A percentile compares a stretch with the other conserved stretches of the same genome.
Conservation (phyloP, 2,797 vertebrate species). For the Hippopotamyrus pictus region DNA sequence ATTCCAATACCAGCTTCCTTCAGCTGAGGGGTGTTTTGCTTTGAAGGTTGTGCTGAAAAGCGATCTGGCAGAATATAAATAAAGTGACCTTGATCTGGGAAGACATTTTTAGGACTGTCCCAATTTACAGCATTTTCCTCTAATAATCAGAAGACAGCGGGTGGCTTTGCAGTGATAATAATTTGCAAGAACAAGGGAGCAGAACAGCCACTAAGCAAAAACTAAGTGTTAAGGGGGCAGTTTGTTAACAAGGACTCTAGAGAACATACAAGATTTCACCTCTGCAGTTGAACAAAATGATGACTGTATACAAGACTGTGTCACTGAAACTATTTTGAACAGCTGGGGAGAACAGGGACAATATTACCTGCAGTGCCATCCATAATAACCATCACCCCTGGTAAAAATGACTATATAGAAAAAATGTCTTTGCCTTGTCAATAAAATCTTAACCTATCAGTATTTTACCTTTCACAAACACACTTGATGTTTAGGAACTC, state of each 20-base stretch:
- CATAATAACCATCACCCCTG: background rate
- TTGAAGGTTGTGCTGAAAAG: background rate
- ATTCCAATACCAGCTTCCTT: background rate
- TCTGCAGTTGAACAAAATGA: background rate
- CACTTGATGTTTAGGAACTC: background rate
- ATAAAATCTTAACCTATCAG: background rate
- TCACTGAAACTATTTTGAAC: background rate
- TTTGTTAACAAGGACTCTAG: background rate
- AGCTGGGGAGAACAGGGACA: background rate
- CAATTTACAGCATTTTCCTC: background rate
- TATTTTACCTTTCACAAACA: background rate
- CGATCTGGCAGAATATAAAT: background rate
- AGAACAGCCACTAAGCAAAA: background rate
- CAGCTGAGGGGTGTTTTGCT: background rate
- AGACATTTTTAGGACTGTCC: conserved; percentile 17
- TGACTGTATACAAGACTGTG: background rate
- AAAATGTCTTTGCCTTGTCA: background rate
- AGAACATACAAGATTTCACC: background rate
- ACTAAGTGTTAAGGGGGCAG: background rate
- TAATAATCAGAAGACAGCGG: background rate
- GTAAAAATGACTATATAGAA: background rate
- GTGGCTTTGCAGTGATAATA: background rate
- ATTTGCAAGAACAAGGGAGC: background rate
- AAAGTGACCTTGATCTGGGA: background rate
- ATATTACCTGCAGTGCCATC: background rate